These are phyloP conservation scores for Pelecanus crispus DNA, from an alignment of 2,113 vertebrate species.

Conservation along the genomic window DNA sequence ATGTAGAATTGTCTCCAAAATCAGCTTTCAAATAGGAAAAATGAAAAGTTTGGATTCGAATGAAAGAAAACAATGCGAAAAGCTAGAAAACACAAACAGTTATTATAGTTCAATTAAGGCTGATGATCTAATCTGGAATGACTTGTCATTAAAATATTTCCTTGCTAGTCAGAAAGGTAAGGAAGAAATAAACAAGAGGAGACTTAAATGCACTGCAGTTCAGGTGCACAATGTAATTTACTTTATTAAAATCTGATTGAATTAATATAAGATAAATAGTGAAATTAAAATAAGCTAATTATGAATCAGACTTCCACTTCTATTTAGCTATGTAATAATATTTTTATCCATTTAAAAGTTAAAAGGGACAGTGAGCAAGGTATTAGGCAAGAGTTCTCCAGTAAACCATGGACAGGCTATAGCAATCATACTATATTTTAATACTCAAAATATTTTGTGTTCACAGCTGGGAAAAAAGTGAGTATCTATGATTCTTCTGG, in stretches of 20 bases:
- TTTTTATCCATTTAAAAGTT: neutral
- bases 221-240: neutral
- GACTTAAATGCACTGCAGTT: neutral
- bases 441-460: neutral
- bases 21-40: neutral
- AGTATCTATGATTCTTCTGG: neutral
- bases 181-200: neutral
- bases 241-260: neutral
- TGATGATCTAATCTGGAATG: neutral
- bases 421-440: neutral
- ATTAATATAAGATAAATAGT: neutral
- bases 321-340: neutral
- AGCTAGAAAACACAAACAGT: neutral
- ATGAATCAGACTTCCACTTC: neutral
- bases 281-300: neutral
- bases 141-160: neutral
- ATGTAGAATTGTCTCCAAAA: neutral
- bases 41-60: neutral
- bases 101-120: neutral
- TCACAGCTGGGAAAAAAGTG: neutral
- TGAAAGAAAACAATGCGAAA: neutral
- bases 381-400: neutral
- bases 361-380: neutral
- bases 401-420: neutral
- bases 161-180: neutral